These are phyloP conservation scores for Willowsia nigromaculata DNA, from an alignment of 2,888 invertebrate species.

Conservation along the genomic window DNA sequence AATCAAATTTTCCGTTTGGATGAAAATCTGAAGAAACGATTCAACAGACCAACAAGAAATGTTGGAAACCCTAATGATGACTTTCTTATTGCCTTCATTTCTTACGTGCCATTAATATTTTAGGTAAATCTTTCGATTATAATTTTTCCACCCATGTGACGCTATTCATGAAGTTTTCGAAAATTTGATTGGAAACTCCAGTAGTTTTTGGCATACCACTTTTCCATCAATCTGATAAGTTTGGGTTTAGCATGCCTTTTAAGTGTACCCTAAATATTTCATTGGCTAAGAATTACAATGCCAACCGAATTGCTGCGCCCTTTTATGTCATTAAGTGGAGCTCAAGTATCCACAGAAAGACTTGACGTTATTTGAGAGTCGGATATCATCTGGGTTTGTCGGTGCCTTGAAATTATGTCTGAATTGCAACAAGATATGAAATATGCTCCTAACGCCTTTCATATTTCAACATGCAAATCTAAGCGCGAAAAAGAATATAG, in stretches of 20 bases:
- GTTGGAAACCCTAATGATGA: neutral
- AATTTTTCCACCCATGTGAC: neutral
- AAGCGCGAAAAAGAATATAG: too few species aligned
- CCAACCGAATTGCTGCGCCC: neutral
- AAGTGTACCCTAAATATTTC: too few species aligned
- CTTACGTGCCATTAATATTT: neutral
- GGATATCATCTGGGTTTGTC: neutral
- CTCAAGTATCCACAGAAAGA: neutral
- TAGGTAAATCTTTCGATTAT: neutral
- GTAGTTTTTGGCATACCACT: too few species aligned
- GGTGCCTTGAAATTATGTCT: neutral
- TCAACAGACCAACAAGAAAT: neutral
- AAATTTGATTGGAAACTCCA: neutral
- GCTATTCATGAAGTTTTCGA: neutral
- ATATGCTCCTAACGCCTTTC: too few species aligned
- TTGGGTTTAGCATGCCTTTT: neutral
- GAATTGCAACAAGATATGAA: too few species aligned
- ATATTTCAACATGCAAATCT: too few species aligned
- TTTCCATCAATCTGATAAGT: too few species aligned
- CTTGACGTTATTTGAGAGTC: neutral
- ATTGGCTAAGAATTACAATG: neutral
- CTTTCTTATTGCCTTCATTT: neutral
- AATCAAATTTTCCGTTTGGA: neutral
- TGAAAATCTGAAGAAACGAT: neutral
- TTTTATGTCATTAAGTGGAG: neutral